Conservation (phyloP, 2,797 vertebrate genomes). For the Poecilia velifera region DNA sequence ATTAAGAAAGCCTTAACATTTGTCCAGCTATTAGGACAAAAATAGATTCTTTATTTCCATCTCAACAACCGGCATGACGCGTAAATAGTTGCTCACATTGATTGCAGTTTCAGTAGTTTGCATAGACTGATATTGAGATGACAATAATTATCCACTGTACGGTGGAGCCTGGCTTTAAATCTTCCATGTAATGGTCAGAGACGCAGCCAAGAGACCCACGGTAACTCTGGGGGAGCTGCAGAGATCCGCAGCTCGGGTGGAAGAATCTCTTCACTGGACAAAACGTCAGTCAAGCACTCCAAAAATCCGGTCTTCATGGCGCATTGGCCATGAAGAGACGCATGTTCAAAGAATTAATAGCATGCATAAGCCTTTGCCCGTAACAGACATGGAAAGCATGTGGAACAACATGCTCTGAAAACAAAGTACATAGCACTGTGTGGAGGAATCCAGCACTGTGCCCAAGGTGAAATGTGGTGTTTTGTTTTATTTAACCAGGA, state of each 20-base stretch:
- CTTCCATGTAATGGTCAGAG: not conserved
- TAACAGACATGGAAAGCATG: no score
- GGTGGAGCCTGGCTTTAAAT: no score
- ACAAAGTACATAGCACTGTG: not conserved
- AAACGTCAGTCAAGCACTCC: not conserved
- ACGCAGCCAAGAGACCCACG: not conserved
- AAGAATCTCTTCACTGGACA: not conserved
- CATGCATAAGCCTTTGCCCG: no score
- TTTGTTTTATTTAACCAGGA: not conserved
- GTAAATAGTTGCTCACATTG: no score
- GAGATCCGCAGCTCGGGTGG: not conserved
- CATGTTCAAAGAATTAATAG: not conserved
- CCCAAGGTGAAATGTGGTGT: not conserved
- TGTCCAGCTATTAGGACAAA: no score
- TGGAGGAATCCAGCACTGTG: not conserved
- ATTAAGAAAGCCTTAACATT: no score
- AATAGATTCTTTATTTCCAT: no score
- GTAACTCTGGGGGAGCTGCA: not conserved
- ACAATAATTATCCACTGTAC: not conserved
- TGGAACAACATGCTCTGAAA: not conserved
- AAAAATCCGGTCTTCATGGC: not conserved
- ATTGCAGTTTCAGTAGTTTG: no score
- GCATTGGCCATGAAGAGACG: no score
- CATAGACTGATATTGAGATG: no score
- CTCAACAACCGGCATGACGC: no score